Evolutionary conservation across 2,888 invertebrate genomes (phyloP).

Genomic region (Thera britannica): DNA sequence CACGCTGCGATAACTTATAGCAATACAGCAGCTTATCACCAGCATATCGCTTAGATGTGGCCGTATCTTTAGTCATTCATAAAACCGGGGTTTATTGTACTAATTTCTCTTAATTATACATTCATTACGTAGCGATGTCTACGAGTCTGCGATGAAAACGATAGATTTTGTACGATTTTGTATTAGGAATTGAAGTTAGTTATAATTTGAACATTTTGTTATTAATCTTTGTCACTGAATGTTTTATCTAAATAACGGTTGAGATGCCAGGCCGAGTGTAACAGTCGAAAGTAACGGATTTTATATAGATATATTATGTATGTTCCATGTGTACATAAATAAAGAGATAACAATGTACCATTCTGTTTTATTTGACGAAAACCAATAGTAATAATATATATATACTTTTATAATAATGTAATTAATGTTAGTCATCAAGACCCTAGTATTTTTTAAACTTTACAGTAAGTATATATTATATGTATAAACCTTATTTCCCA

Average conservation of each 20-base stretch:
- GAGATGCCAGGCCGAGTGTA: conserved; percentile 37
- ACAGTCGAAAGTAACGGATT: conserved; percentile 52
- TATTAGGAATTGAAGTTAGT: conserved; percentile 24
- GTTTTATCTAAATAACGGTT: conserved; percentile 1
- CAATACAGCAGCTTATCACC: no score
- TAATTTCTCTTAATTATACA: no score
- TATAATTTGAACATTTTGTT: background rate
- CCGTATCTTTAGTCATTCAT: no score
- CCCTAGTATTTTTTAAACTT: no score
- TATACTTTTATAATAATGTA: no score
- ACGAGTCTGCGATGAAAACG: conserved; percentile 9
- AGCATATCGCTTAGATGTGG: no score
- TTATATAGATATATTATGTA: conserved; percentile 64
- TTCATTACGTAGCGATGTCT: conserved; percentile 10
- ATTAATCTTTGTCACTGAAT: conserved; percentile 16
- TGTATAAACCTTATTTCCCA: no score
- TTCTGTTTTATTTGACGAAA: conserved; percentile 39
- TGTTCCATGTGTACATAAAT: conserved; percentile 69
- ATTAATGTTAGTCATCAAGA: no score
- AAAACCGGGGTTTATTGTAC: no score
- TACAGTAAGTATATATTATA: no score
- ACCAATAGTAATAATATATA: background rate
- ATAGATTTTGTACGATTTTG: conserved; percentile 34
- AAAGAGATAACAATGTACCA: conserved; percentile 63
- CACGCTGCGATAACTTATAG: no score